Conservation (phyloP, 2,797 vertebrate genomes). For the Heliangelus exortis region DNA sequence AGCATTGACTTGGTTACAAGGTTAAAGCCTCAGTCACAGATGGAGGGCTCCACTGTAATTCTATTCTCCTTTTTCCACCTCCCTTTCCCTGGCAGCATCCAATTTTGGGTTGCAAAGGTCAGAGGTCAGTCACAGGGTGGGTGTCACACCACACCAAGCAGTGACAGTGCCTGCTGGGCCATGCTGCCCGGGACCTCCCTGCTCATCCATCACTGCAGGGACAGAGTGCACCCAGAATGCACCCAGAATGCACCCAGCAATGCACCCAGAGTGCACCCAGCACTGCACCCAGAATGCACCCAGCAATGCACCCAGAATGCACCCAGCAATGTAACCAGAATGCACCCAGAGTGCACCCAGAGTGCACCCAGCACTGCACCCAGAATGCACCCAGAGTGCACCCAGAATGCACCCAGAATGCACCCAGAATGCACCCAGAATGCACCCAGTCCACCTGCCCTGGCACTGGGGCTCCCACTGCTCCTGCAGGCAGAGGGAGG, state of each 20-base stretch:
- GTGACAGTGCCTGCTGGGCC: neutral
- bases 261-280: too few species aligned
- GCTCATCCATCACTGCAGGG: neutral
- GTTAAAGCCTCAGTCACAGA: neutral
- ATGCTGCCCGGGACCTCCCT: fast-evolving
- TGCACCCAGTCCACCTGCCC: fast-evolving
- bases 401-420: neutral
- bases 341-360: too few species aligned
- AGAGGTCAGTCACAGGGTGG: neutral
- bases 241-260: neutral
- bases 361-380: fast-evolving
- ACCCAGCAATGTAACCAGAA: neutral
- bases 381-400: too few species aligned
- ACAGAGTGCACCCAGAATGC: neutral
- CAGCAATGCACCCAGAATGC: too few species aligned
- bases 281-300: too few species aligned
- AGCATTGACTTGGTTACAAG: neutral
- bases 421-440: too few species aligned
- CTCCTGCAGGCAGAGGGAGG: neutral
- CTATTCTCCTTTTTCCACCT: neutral
- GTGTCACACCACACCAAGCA: neutral
- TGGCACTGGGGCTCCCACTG: neutral
- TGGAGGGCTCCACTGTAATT: neutral
- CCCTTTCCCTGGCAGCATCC: neutral
- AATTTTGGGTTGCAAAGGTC: neutral